Evolutionary conservation across 92 coral and sea anemone species (phyloP), one percentile per base, ranked within the genome.

Genomic region (Porites evermanni): DNA sequence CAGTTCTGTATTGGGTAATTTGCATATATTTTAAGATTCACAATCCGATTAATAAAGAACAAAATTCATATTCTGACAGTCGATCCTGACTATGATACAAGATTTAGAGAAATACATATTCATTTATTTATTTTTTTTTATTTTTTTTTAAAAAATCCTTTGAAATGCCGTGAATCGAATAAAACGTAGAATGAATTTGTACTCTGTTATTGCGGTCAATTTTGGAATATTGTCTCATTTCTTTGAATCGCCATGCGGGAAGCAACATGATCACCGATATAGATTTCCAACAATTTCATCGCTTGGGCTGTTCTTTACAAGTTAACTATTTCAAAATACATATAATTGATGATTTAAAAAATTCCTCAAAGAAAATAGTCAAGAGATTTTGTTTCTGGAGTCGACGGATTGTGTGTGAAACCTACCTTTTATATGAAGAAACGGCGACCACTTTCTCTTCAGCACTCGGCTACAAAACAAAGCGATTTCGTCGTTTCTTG

Each of bases 361-460:
- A 78, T 47, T 59, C 12, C 29, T 44, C 61, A 2, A n/a, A n/a
- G 14, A 60, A 14, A 16, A n/a, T 4, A 7, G 21, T 5, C 72
- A 5, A 26, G 17, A 23, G 20, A 64, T 7, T 61, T 12, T 4
- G 18, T 64, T 47, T 65, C 59, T 53, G 20, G 24, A 29, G 32
- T 29, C 66, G 53, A 53, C 12, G 53, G 2, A 79, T 79, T 70
- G 12, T 20, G 29, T 4, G 72, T 5, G 8, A 1, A 59, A 24
- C 87, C n/a, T 64, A 83, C 87, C 87, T 51, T 72, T 82, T 23
- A 12, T 64, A 29, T 3, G 47, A 32, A 26, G 66, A 79, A 72
- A 38, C 47, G 47, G 47, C 16, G 17, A 9, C 51, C 47, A 8
- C 12, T 61, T 71, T 60, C 12, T 13, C 8, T 53, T 72, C 53